Percentiles rank a stretch among this genome's conserved stretches.
Conservation (phyloP, 30 jellyfish, hydroid and myxozoan genomes). For the Pseudorhiza aurosa region DNA sequence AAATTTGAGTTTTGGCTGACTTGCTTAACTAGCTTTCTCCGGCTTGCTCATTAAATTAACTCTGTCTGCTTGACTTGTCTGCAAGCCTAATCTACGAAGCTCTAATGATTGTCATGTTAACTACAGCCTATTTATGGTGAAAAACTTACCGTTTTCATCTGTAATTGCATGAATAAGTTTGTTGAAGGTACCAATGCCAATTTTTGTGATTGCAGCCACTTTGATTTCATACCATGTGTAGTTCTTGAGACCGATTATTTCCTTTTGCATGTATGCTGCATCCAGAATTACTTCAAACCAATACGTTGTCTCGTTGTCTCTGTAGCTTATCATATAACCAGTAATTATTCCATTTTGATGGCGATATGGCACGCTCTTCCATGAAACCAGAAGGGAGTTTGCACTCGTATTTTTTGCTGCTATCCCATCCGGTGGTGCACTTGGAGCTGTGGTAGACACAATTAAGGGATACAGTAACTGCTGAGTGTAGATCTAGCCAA, state of each 20-base stretch:
- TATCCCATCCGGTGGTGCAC: conserved; percentile 27
- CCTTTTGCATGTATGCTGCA: not conserved
- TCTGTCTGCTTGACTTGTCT: no score
- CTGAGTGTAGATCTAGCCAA: no score
- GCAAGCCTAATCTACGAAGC: no score
- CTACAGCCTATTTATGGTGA: no score
- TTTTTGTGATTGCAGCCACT: conserved; percentile 13
- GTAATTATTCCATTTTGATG: conserved; percentile 21
- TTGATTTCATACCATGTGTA: conserved; percentile 37
- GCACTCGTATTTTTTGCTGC: conserved; percentile 10
- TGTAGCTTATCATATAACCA: not conserved
- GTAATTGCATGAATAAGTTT: not conserved
- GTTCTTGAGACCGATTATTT: conserved; percentile 3
- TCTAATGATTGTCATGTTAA: no score
- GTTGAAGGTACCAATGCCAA: conserved; percentile 10
- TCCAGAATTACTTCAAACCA: not conserved
- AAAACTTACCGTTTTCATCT: conserved; percentile 16
- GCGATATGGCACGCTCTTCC: conserved; percentile 28
- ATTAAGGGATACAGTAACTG: no score
- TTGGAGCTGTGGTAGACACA: conserved; percentile 23
- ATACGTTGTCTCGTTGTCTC: not conserved
- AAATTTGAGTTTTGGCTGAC: no score
- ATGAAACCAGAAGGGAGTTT: conserved; percentile 15
- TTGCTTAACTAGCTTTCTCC: no score
- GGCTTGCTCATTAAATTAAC: no score